Evolutionary conservation across 2,797 vertebrate species (phyloP).

Genomic region (Euphonia xanthogaster): DNA sequence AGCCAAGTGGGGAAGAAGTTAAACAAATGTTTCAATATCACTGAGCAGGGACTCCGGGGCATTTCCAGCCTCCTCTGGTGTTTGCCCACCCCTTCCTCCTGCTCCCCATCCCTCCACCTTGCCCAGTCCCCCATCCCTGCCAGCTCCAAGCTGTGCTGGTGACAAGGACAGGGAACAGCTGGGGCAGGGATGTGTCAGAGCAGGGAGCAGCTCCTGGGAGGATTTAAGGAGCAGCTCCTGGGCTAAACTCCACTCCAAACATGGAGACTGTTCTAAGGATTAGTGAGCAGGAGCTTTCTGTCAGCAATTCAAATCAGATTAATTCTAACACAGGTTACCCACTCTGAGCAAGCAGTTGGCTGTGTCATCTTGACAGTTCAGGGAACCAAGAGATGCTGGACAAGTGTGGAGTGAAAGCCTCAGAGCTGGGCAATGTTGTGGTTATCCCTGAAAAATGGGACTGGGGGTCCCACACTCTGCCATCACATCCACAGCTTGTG

Average conservation of each 20-base stretch:
- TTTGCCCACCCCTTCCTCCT: neutral
- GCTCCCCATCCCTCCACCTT: neutral
- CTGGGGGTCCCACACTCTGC: neutral
- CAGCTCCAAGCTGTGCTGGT: neutral
- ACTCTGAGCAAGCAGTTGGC: neutral
- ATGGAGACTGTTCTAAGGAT: neutral
- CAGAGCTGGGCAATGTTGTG: neutral
- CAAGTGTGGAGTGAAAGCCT: neutral
- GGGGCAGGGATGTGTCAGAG: neutral
- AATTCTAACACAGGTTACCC: neutral
- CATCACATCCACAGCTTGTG: neutral
- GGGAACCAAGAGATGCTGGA: neutral
- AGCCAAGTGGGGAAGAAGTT: neutral
- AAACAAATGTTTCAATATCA: constrained; percentile 16
- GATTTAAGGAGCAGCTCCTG: too few species aligned
- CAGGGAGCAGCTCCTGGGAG: neutral
- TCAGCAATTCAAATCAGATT: neutral
- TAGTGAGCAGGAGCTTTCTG: neutral
- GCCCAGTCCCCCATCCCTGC: neutral
- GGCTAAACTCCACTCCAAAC: neutral
- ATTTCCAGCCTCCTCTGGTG: neutral
- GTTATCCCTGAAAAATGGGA: neutral
- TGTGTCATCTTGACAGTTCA: neutral
- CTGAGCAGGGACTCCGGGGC: neutral
- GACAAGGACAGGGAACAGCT: neutral